These are phyloP conservation scores for Leptinotarsa defecta DNA, from an alignment of 1,140 invertebrate species.

Conservation along the genomic window DNA sequence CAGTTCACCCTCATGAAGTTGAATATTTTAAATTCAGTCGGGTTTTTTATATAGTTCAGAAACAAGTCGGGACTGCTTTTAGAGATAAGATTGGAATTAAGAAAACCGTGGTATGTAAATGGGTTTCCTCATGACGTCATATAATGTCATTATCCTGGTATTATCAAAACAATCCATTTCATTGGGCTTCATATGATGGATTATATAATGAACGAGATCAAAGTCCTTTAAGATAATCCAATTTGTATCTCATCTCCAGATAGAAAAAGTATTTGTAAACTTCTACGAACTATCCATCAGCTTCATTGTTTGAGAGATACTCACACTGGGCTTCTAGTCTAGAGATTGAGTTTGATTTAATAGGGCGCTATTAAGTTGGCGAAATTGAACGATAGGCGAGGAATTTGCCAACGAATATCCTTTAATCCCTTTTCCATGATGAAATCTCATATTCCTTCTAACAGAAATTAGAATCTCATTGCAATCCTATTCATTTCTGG, in stretches of 20 bases:
- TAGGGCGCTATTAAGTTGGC: constrained; percentile 20
- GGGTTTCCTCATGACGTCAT: no score
- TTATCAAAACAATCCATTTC: no score
- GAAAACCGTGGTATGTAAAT: no score
- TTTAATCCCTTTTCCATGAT: constrained; percentile 26
- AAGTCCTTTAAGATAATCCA: background rate
- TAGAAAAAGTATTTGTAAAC: background rate
- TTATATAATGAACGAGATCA: background rate
- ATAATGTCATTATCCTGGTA: no score
- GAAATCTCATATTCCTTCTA: constrained; percentile 18
- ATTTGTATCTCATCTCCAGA: background rate
- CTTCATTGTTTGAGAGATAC: constrained; percentile 1
- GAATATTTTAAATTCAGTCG: no score
- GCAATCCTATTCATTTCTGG: no score
- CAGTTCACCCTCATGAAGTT: no score
- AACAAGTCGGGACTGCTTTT: no score
- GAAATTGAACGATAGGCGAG: constrained; percentile 21
- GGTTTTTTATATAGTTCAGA: no score
- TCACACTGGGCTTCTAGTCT: background rate
- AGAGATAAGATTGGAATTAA: no score
- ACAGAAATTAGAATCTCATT: background rate
- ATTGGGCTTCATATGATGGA: background rate
- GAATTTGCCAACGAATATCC: background rate
- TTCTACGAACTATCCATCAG: background rate
- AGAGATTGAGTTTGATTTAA: constrained; percentile 20